Conservation (phyloP, 1,140 invertebrate species). For the Lordiphosa stackelbergi region DNA sequence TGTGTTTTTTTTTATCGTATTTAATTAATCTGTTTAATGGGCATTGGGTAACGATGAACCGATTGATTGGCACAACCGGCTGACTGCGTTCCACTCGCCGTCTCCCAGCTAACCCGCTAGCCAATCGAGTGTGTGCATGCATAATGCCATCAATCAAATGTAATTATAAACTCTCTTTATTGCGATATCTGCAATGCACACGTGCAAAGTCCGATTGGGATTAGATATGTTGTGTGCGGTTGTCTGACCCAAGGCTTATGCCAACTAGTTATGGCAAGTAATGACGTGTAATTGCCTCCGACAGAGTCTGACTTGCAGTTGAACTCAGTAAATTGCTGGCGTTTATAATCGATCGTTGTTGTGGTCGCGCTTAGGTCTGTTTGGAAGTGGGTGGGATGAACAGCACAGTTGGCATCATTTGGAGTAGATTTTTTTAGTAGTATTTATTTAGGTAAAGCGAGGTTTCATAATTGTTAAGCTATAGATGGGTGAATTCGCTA, state of each 20-base stretch:
- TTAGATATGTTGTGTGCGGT: conserved; percentile 5
- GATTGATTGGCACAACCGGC: conserved; percentile 41
- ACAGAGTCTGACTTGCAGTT: conserved; percentile 26
- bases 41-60: conserved; percentile 38
- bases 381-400: no score
- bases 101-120: not conserved
- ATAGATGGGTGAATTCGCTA: no score
- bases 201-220: conserved; percentile 16
- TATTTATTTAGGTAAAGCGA: no score
- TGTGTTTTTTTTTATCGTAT: conserved; percentile 53
- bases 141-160: conserved; percentile 70
- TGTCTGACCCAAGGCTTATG: conserved; percentile 7
- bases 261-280: conserved; percentile 20
- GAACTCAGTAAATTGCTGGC: conserved; percentile 18
- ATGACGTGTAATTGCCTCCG: conserved; percentile 28
- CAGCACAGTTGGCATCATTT: no score
- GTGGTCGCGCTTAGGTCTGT: conserved; percentile 4
- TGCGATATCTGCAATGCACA: conserved; percentile 10
- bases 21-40: conserved; percentile 70
- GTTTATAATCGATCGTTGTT: conserved; percentile 17
- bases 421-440: no score
- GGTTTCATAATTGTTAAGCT: no score
- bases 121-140: conserved; percentile 39
- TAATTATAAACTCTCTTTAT: conserved; percentile 58
- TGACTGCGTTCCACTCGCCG: conserved; percentile 7